A percentile compares a stretch with the other conserved stretches of the same genome.
Evolutionary conservation across 2,888 invertebrate genomes (phyloP).

Genomic region (Lepidocyrtoides sp.): DNA sequence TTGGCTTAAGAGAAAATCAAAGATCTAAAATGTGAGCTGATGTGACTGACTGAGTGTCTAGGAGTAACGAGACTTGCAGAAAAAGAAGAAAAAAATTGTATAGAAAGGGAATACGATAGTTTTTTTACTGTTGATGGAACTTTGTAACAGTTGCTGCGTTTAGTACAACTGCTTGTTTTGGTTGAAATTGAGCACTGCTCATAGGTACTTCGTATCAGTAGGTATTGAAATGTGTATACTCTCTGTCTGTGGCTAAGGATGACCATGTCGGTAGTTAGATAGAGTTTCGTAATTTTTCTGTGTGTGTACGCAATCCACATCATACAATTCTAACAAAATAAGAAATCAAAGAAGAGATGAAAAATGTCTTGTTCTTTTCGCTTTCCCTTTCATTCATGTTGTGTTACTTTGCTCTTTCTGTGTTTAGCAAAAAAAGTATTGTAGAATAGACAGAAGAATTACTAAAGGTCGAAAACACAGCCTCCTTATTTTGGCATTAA

Average conservation of each 20-base stretch:
- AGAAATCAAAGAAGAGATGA: constrained; percentile 24
- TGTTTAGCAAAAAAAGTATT: background rate
- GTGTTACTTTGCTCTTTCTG: too few species aligned
- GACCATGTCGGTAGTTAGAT: too few species aligned
- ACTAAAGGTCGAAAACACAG: background rate
- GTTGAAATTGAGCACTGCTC: too few species aligned
- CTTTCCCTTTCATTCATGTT: background rate
- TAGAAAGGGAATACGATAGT: constrained; percentile 2
- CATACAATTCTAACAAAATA: background rate
- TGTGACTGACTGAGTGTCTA: constrained; percentile 26
- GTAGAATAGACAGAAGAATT: background rate
- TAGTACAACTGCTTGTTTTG: too few species aligned
- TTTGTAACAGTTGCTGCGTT: constrained; percentile 10
- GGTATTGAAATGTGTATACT: too few species aligned
- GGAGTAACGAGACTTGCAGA: constrained; percentile 7
- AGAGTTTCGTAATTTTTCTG: too few species aligned
- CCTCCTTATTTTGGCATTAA: background rate
- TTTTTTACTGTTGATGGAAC: background rate
- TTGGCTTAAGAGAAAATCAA: constrained; percentile 65
- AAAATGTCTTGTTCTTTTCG: background rate
- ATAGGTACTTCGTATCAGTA: background rate
- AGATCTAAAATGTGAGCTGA: constrained; percentile 24
- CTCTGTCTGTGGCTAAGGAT: too few species aligned
- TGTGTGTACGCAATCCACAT: too few species aligned
- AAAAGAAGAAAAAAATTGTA: background rate